A percentile compares a stretch with the other conserved stretches of the same genome.
Conservation (phyloP, 2,888 invertebrate species). For the Carpatolechia fugitivella region DNA sequence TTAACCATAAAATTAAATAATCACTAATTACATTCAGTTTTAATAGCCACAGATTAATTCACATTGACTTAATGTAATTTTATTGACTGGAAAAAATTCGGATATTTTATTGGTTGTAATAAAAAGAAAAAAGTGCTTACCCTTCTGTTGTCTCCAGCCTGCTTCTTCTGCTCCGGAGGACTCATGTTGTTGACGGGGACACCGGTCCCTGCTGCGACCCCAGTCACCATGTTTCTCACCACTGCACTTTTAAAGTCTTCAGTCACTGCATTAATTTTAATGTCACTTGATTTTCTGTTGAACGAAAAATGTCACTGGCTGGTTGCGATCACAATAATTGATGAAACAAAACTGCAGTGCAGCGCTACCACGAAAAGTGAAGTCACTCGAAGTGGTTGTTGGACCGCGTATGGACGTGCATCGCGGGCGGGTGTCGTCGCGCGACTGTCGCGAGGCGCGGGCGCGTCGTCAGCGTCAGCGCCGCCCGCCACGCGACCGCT, state of each 20-base stretch:
- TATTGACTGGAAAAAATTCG: not conserved
- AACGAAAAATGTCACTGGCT: not conserved
- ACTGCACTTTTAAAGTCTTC: constrained; percentile 33
- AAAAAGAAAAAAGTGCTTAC: constrained; percentile 47
- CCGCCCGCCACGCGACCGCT: constrained; percentile 56
- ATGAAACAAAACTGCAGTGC: not conserved
- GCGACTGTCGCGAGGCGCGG: constrained; percentile 54
- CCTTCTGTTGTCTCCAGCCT: constrained; percentile 65
- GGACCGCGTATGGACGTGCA: constrained; percentile 33
- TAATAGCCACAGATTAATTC: not conserved
- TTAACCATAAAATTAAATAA: not conserved
- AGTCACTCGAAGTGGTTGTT: not conserved
- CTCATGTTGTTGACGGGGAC: constrained; percentile 49
- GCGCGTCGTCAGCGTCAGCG: constrained; percentile 20
- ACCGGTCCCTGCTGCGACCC: constrained; percentile 51
- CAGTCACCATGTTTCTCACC: constrained; percentile 62
- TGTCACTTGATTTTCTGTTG: not conserved
- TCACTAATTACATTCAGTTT: not conserved
- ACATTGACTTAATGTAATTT: not conserved
- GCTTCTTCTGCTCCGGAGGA: constrained; percentile 56
- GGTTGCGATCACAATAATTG: not conserved
- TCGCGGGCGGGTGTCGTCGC: constrained; percentile 50
- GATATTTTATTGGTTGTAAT: not conserved
- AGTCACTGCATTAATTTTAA: constrained; percentile 39
- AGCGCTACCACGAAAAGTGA: constrained; percentile 1